Evolutionary conservation across 2,113 vertebrate genomes (phyloP), one percentile per base, ranked within the genome.

Genomic region (Osmerus eperlanus): DNA sequence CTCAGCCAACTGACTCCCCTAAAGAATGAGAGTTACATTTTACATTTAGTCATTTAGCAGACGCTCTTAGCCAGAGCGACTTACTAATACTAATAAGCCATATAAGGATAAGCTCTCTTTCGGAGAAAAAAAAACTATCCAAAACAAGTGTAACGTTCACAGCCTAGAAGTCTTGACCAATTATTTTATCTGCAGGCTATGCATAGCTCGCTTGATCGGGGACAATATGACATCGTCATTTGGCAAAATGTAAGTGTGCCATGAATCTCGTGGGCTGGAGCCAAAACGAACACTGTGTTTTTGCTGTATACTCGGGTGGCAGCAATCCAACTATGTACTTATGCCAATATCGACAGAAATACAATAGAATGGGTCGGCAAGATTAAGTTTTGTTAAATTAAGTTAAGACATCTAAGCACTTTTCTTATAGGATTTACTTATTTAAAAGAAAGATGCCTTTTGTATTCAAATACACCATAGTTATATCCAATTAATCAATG

Each of bases 101-200:
- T 47, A 47, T 47, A 12, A 47, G 41, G 41, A 47, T 9, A 47
- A 47, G 41, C 41, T 47, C 41, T 47, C 9, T 47, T 47, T 47
- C 41, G 41, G n/a, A 51, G 13, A 15, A 32, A 25, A 61, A 25
- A 36, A 21, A 21, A 55, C 41, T 51, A 23, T 74, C 71, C 28
- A 63, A 32, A 63, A 53, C 29, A 53, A 73, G 65, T 41, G 36
- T 51, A 66, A 60, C 55, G 74, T 73, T 54, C 72, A 58, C 68
- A 70, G 65, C 76, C 60, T 55, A 47, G 7, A 47, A 9, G 79
- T 74, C 68, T 53, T 47, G 60, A 63, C 47, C 78, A 77, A 78
- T 80, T 77, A 77, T 81, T 83, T 80, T 11, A 47, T 47, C 8
- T 83, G 74, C 75, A 72, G 78, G 72, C 63, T 77, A 36, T 36